phyloP scores from a whole-genome alignment of 1,140 invertebrate genomes.

The Trachymyrmex septentrionalis region DNA sequence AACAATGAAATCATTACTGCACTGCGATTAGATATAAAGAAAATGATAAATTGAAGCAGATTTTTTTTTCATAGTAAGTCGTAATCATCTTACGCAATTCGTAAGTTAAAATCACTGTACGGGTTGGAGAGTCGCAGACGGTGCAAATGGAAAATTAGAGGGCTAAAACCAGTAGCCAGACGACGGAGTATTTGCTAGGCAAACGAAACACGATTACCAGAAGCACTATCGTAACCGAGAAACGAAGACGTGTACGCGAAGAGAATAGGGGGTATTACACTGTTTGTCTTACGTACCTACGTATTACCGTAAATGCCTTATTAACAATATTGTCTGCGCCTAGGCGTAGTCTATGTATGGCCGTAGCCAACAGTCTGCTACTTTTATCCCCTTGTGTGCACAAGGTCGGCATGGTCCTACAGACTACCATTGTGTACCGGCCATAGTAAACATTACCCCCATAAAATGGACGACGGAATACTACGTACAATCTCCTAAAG shows the following conservation, averaged over 20 bases:
- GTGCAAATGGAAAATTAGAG: conserved; percentile 71
- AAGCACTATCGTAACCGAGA: conserved; percentile 44
- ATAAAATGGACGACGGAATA: conserved; percentile 76
- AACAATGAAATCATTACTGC: conserved; percentile 13
- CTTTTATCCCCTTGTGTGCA: conserved; percentile 76
- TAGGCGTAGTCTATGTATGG: conserved; percentile 43
- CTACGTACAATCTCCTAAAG: conserved; percentile 74
- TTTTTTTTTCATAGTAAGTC: conserved; percentile 11
- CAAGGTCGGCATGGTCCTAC: conserved; percentile 69
- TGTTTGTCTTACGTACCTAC: conserved; percentile 77
- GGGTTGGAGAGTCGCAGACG: conserved; percentile 33
- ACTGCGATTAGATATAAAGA: conserved; percentile 1
- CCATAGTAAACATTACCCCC: conserved; percentile 71
- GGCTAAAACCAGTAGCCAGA: conserved; percentile 59
- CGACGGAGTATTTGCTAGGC: conserved; percentile 76
- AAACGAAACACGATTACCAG: conserved; percentile 77
- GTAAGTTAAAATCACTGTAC: conserved; percentile 58
- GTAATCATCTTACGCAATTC: conserved; percentile 64
- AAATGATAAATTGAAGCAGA: conserved; percentile 10
- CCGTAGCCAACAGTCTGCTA: conserved; percentile 71
- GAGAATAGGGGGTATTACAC: conserved; percentile 68
- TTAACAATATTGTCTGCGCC: conserved; percentile 80
- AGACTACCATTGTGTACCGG: conserved; percentile 73
- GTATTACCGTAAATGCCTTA: conserved; percentile 80
- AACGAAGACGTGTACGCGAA: conserved; percentile 52